Evolutionary conservation across 2,888 invertebrate species (phyloP).

Genomic region (Drosophila lutescens): DNA sequence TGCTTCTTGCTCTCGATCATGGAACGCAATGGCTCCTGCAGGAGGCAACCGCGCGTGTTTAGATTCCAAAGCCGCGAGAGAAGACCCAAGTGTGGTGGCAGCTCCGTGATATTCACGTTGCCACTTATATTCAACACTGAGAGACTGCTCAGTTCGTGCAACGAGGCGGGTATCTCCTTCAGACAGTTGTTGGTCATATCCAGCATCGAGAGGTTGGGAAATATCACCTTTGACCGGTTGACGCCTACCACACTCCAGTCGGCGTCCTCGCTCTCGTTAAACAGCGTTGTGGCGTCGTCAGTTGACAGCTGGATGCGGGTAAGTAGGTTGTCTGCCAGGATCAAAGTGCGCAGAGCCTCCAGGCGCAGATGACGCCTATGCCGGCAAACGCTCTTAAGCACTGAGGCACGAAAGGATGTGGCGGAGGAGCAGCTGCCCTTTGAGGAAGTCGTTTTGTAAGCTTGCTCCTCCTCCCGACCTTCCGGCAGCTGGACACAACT

Average conservation of each 20-base stretch:
- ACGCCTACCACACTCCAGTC: conserved; percentile 87
- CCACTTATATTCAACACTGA: conserved; percentile 96
- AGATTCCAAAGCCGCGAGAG: conserved; percentile 98
- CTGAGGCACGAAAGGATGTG: conserved; percentile 87
- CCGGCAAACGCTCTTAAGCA: conserved; percentile 92
- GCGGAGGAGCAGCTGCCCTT: conserved; percentile 85
- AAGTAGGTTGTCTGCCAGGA: conserved; percentile 94
- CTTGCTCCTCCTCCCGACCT: conserved; percentile 64
- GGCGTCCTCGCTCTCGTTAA: conserved; percentile 86
- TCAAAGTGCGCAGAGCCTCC: conserved; percentile 84
- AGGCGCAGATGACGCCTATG: conserved; percentile 93
- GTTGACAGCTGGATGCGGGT: conserved; percentile 92
- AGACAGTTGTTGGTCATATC: conserved; percentile 96
- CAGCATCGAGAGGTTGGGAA: conserved; percentile 97
- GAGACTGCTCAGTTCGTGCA: conserved; percentile 93
- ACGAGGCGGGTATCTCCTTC: conserved; percentile 90
- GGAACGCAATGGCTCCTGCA: conserved; percentile 94
- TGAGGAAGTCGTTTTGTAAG: conserved; percentile 67
- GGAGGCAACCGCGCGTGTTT: conserved; percentile 94
- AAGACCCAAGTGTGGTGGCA: conserved; percentile 98
- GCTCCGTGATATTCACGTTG: conserved; percentile 90
- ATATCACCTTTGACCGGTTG: conserved; percentile 90
- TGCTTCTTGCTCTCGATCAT: conserved; percentile 97
- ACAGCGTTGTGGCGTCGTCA: conserved; percentile 89
- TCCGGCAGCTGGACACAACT: conserved; percentile 84